These are phyloP conservation scores for Sebastes diploproa DNA, from an alignment of 2,797 vertebrate species.

Conservation along the genomic window DNA sequence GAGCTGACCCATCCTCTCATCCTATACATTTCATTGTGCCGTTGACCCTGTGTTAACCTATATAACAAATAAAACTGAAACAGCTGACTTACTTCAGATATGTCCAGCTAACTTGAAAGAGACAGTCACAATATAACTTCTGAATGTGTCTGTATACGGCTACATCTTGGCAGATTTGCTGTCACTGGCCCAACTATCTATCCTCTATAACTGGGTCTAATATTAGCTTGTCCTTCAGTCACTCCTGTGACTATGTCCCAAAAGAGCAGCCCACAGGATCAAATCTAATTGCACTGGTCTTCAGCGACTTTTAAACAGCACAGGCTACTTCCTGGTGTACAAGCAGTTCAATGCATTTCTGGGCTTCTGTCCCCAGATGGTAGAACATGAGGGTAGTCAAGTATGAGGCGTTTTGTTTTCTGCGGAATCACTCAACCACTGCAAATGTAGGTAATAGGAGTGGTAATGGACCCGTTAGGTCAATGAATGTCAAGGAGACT, in stretches of 20 bases:
- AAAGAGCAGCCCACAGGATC: constrained; percentile 33
- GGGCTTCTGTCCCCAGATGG: not conserved
- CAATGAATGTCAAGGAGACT: constrained; percentile 63
- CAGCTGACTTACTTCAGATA: constrained; percentile 1
- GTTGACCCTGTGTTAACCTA: too few relatives aligned
- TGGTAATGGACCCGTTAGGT: constrained; percentile 49
- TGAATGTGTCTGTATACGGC: constrained; percentile 28
- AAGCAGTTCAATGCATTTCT: constrained; percentile 12
- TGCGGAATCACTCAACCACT: constrained; percentile 33
- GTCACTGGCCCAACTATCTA: constrained; percentile 26
- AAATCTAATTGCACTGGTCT: constrained; percentile 54
- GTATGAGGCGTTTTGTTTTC: not conserved
- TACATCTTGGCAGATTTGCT: constrained; percentile 45
- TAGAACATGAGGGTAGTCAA: not conserved
- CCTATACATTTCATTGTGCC: too few relatives aligned
- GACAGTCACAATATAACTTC: constrained; percentile 4
- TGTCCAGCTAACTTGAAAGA: not conserved
- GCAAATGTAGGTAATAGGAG: constrained; percentile 45
- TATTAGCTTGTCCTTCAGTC: constrained; percentile 74
- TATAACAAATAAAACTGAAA: too few relatives aligned
- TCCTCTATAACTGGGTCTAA: constrained; percentile 61
- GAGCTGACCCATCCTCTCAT: too few relatives aligned
- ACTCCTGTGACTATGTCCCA: constrained; percentile 43
- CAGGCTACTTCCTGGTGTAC: not conserved
- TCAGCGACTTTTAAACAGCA: constrained; percentile 34